Conservation (phyloP, 2,888 invertebrate species). For the Idaea aversata region DNA sequence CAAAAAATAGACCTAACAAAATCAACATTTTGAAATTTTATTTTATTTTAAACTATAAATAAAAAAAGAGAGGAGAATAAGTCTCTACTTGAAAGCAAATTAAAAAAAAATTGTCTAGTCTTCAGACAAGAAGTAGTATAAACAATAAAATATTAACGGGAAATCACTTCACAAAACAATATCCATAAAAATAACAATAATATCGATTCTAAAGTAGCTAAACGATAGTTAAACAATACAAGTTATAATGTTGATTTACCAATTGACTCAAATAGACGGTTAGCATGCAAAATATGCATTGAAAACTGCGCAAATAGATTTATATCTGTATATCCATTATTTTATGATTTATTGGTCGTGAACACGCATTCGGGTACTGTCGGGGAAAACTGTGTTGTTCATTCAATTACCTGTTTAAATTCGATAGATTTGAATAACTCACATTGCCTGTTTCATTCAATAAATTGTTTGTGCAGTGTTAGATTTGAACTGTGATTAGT, state of each 20-base stretch:
- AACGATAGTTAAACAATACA: not conserved
- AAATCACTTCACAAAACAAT: not conserved
- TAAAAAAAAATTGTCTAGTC: too few relatives aligned
- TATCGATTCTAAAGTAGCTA: not conserved
- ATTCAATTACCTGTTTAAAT: not conserved
- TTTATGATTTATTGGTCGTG: slow-evolving; percentile 59
- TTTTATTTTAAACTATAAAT: too few relatives aligned
- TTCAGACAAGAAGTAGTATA: too few relatives aligned
- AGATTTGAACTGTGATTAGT: too few relatives aligned
- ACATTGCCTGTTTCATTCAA: too few relatives aligned
- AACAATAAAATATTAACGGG: not conserved
- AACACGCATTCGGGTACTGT: slow-evolving; percentile 49
- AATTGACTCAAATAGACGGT: slow-evolving; percentile 50
- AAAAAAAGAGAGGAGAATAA: too few relatives aligned
- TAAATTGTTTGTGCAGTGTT: too few relatives aligned
- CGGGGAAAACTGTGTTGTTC: slow-evolving; percentile 4
- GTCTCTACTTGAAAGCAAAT: too few relatives aligned
- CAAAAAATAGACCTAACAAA: too few relatives aligned
- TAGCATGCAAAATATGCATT: slow-evolving; percentile 73
- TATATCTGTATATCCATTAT: slow-evolving; percentile 69
- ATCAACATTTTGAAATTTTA: too few relatives aligned
- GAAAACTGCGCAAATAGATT: slow-evolving; percentile 75
- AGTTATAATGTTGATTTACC: slow-evolving; percentile 11
- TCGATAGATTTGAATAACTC: too few relatives aligned
- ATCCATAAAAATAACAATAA: not conserved